Base-by-base conservation (phyloP, 1,140 invertebrate species). In the Wasmannia auropunctata region DNA sequence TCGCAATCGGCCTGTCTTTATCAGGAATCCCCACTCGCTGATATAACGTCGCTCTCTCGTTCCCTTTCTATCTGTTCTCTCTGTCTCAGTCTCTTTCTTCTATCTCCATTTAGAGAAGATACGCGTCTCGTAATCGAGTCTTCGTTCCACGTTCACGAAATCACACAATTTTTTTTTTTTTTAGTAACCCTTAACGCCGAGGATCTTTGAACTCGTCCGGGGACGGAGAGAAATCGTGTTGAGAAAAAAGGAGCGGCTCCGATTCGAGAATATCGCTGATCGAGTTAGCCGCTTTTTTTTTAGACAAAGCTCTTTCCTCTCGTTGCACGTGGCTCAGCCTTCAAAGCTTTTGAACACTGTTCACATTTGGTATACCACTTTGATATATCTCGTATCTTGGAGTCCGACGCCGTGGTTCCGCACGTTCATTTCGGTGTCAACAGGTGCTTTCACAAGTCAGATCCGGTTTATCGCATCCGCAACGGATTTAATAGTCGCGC, bases 21-120 rank as follows among this genome's bases (percentile, higher is more conserved):
- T 88, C 25, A n/a, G 60, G 28, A 69, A 25, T 43, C 65, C 85
- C 85, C 75, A 70, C 85, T 43, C 40, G 25, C 28, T 22, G 37
- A 80, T 56, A 31, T n/a, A n/a, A n/a, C 19, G 25, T 70, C n/a
- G 31, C 67, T 83, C 56, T 31, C 65, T 46, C 43, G 11, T 37
- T 88, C 28, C 51, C 46, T 72, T 43, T 86, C 74, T 62, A 67
- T 77, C 46, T 62, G 11, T 46, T 43, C 3, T 62, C 46, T 75
- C 37, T 84, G n/a, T n/a, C n/a, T 34, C 25, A 28, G 43, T 67
- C 25, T 67, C 22, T 56, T 65, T 85, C 34, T 56, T 84, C 28
- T 63, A 46, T 86, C 51, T 81, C 49, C 37, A 37, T 56, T 46
- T 22, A 14, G 40, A 37, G 43, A 81, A 69, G 76, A 56, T 69